These are phyloP conservation scores for Cebus imitator DNA, from an alignment of 2,113 vertebrate genomes.

Conservation along the genomic window DNA sequence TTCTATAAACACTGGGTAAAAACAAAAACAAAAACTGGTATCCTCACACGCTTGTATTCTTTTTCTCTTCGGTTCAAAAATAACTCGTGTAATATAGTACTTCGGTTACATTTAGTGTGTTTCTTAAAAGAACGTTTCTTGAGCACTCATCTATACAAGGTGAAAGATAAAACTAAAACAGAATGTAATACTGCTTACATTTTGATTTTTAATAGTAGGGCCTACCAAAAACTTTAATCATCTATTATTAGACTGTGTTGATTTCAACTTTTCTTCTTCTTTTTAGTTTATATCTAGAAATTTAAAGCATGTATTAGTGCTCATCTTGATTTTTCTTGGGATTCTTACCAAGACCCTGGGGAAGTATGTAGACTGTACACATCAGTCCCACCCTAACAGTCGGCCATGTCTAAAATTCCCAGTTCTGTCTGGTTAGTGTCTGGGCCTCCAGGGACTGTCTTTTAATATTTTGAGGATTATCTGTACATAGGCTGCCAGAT, in stretches of 20 bases:
- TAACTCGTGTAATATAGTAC: background rate
- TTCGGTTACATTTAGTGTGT: conserved; percentile 1
- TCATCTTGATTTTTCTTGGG: background rate
- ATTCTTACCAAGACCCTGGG: background rate
- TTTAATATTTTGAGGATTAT: conserved; percentile 1
- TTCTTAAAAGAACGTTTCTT: background rate
- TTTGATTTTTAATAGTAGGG: conserved; percentile 8
- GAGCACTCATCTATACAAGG: background rate
- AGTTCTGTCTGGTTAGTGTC: background rate
- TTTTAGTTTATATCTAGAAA: background rate
- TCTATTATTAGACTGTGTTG: background rate
- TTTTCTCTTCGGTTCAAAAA: conserved; percentile 23
- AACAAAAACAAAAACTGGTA: background rate
- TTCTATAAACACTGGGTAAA: background rate
- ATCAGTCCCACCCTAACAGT: background rate
- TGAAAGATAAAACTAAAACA: background rate
- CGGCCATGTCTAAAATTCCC: background rate
- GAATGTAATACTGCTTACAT: background rate
- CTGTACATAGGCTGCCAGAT: background rate
- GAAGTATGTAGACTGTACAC: background rate
- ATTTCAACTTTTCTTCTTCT: background rate
- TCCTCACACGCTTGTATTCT: background rate
- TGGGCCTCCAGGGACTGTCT: background rate
- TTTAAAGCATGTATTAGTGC: background rate
- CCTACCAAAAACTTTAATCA: background rate